Evolutionary conservation across 2,888 invertebrate genomes (phyloP).

Genomic region (Cyclophora albipunctata): DNA sequence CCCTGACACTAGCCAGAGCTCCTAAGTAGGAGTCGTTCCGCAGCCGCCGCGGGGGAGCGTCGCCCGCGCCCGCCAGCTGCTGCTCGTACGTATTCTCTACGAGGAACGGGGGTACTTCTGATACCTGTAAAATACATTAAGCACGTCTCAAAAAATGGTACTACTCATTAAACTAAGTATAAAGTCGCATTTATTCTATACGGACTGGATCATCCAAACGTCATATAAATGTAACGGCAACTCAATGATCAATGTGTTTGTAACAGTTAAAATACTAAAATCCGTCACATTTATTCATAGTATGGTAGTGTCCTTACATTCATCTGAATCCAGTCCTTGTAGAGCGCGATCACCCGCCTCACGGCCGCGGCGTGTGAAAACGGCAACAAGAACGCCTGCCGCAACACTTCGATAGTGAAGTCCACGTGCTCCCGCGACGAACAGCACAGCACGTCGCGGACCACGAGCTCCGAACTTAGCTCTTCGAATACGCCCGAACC

Average conservation of each 20-base stretch:
- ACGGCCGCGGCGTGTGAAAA: constrained; percentile 92
- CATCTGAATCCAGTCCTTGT: constrained; percentile 96
- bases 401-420: constrained; percentile 94
- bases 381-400: constrained; percentile 93
- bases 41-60: constrained; percentile 74
- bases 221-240: no score
- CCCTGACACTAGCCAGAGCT: constrained; percentile 79
- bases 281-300: no score
- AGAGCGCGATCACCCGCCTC: constrained; percentile 91
- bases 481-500: constrained; percentile 52
- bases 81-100: constrained; percentile 75
- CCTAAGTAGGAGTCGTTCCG: constrained; percentile 91
- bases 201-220: no score
- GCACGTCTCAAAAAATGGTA: no score
- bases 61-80: constrained; percentile 42
- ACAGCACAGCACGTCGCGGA: constrained; percentile 92
- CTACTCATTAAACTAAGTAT: no score
- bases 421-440: constrained; percentile 91
- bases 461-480: constrained; percentile 78
- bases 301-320: constrained; percentile 69
- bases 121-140: constrained; percentile 46
- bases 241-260: no score
- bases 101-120: constrained; percentile 88
- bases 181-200: no score
- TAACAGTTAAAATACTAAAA: no score